Evolutionary conservation across 1,140 invertebrate species (phyloP).

Genomic region (Formica selysi): DNA sequence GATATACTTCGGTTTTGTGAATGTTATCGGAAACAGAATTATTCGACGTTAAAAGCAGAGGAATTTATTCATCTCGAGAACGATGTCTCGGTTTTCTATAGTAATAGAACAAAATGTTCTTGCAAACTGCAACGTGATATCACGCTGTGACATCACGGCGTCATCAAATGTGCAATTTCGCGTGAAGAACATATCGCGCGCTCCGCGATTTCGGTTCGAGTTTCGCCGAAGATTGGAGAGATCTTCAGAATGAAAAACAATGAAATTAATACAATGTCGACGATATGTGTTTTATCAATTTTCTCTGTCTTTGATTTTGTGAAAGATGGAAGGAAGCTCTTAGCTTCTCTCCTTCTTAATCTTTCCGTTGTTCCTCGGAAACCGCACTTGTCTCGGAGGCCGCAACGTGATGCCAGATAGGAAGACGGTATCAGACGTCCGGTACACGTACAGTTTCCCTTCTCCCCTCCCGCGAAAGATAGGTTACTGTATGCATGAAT

Average conservation of each 20-base stretch:
- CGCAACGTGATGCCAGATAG: slow-evolving; percentile 35
- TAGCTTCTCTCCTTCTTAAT: not conserved
- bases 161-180: slow-evolving; percentile 20
- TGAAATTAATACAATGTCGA: not conserved
- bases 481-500: slow-evolving; percentile 15
- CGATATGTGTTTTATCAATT: slow-evolving; percentile 2
- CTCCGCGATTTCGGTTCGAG: not conserved
- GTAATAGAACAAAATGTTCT: slow-evolving; percentile 38
- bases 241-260: not conserved
- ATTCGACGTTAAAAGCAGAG: slow-evolving; percentile 16
- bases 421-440: slow-evolving; percentile 30
- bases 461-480: slow-evolving; percentile 17
- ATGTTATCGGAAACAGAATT: not conserved
- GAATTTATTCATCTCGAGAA: not conserved
- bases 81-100: slow-evolving; percentile 20
- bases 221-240: not conserved
- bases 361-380: slow-evolving; percentile 1
- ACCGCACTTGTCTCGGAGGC: slow-evolving; percentile 20
- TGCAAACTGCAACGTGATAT: slow-evolving; percentile 49
- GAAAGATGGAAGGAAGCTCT: slow-evolving; percentile 18
- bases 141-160: not conserved
- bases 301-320: slow-evolving; percentile 16
- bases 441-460: slow-evolving; percentile 6
- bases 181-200: not conserved
- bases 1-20: not conserved